Evolutionary conservation across 2,113 vertebrate genomes (phyloP), one percentile per base, ranked within the genome.

Genomic region (Acanthisitta chloris): DNA sequence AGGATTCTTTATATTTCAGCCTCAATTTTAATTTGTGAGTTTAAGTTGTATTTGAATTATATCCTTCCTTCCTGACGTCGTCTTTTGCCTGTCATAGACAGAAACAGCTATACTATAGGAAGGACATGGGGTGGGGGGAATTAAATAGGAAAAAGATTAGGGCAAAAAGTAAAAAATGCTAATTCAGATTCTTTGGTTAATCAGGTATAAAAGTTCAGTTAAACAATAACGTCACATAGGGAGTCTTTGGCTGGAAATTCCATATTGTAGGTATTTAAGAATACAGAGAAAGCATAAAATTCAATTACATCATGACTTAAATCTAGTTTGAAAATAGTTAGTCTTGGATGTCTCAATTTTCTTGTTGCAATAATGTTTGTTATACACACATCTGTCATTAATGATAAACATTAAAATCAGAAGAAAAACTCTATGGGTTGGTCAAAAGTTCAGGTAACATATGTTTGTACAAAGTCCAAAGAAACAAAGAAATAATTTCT

Each of bases 81-180:
- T 20, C 7, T 71, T 71, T 71, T 71, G 14, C 17, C 38, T 91
- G 26, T 17, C 34, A 52, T 36, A 34, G 20, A 55, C 55, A 59
- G 34, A 74, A 78, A 43, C 9, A 54, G 18, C 20, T 59, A 9
- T 38, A 38, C 6, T 51, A 24, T 15, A 58, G 1, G 6, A 69
- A 43, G 72, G 29, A 36, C 12, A 38, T 12, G 3, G 11, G 1
- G 1, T 42, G 9, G 24, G 23, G 2, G 11, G 6, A 58, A 74
- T 62, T 71, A 93, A 71, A 78, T 9, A 58, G 9, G 16, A 59
- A 26, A 69, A 65, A 80, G 15, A 54, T 70, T 42, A 81, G 38
- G 31, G 49, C 4, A 70, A 81, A 86, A 74, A 19, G 4, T 21
- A 51, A 88, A 88, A 82, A 61, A 64, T 40, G 8, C 1, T 64